These are phyloP conservation scores for Neodiprion fabricii DNA, from an alignment of 1,140 invertebrate genomes.

Conservation along the genomic window DNA sequence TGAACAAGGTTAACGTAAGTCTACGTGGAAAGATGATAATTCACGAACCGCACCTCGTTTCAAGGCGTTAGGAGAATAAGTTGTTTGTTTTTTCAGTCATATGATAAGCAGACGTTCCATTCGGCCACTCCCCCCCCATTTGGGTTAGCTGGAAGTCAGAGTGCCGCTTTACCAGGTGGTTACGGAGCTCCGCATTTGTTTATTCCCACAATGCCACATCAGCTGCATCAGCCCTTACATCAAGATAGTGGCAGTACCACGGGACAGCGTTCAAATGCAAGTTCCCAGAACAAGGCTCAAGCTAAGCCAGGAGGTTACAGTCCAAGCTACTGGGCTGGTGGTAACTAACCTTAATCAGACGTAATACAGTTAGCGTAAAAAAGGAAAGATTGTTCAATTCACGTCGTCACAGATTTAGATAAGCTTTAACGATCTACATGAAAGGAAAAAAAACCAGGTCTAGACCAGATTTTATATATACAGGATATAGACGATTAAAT, in stretches of 20 bases:
- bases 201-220: conserved; percentile 75
- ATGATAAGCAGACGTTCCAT: conserved; percentile 85
- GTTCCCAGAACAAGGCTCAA: conserved; percentile 72
- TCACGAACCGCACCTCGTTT: not conserved
- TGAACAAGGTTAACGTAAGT: conserved; percentile 78
- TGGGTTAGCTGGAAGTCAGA: conserved; percentile 75
- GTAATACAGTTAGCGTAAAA: conserved; percentile 19
- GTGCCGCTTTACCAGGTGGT: conserved; percentile 72
- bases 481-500: conserved; percentile 5
- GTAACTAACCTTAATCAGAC: conserved; percentile 57
- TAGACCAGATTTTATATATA: conserved; percentile 3
- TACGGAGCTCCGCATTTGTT: conserved; percentile 72
- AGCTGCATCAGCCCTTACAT: conserved; percentile 79
- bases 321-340: conserved; percentile 68
- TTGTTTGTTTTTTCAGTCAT: conserved; percentile 68
- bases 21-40: conserved; percentile 7
- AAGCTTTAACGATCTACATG: conserved; percentile 7
- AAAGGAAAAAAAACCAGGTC: not conserved
- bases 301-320: conserved; percentile 70
- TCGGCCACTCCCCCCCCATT: conserved; percentile 84
- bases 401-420: conserved; percentile 7
- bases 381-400: conserved; percentile 6
- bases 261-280: conserved; percentile 71
- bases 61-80: not conserved
- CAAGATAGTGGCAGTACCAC: conserved; percentile 72